Conservation (phyloP, 2,888 invertebrate genomes). For the Lucinisca nassula region DNA sequence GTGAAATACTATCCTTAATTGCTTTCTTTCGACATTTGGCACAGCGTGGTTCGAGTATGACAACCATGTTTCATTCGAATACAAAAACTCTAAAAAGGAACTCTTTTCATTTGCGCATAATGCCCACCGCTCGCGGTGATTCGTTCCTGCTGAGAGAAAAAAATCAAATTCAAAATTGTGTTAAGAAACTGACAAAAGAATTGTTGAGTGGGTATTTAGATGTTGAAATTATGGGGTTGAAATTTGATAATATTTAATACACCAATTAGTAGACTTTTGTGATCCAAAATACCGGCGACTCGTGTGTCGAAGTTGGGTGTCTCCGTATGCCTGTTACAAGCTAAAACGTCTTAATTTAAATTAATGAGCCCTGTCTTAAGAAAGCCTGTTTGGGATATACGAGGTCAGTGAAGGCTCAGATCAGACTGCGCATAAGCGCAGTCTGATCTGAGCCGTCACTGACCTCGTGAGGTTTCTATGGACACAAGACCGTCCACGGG, state of each 20-base stretch:
- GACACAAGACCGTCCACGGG: no score
- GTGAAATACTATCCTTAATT: not conserved
- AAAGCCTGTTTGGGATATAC: no score
- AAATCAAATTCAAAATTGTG: not conserved
- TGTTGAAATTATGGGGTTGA: conserved; percentile 3
- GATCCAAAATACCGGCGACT: not conserved
- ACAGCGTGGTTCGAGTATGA: not conserved
- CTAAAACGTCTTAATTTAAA: not conserved
- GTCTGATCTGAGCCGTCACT: no score
- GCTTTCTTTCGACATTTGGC: not conserved
- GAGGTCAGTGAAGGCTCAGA: no score
- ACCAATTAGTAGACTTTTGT: conserved; percentile 5
- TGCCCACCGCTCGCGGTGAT: not conserved
- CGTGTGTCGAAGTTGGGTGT: not conserved
- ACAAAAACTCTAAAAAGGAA: not conserved
- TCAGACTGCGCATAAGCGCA: no score
- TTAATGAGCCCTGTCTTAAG: no score
- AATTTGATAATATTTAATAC: conserved; percentile 16
- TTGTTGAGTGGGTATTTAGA: not conserved
- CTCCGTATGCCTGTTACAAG: not conserved
- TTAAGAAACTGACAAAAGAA: not conserved
- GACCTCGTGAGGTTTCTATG: no score
- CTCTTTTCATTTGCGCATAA: not conserved
- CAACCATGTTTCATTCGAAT: not conserved
- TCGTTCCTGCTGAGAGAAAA: not conserved